phyloP scores from a whole-genome alignment of 1,140 invertebrate species.

The Rhagoletis zephyria region DNA sequence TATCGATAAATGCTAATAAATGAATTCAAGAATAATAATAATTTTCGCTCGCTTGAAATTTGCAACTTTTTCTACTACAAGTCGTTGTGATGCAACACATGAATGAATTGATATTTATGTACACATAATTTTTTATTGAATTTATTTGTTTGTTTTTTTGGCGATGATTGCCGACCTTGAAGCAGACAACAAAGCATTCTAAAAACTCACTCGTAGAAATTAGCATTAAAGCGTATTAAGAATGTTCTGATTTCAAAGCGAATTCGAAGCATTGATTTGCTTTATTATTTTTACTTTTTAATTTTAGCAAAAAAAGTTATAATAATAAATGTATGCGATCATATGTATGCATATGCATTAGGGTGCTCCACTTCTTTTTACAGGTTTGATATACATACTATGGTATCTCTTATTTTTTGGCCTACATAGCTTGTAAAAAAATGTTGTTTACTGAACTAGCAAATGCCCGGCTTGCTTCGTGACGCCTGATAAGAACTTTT shows the following conservation, averaged over 20 bases:
- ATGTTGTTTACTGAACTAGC: too few species aligned
- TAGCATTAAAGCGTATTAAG: background rate
- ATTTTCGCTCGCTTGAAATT: background rate
- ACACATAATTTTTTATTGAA: background rate
- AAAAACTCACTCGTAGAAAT: conserved; percentile 7
- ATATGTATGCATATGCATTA: background rate
- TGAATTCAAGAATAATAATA: background rate
- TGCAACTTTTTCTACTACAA: background rate
- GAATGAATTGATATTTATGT: conserved; percentile 8
- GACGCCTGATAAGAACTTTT: too few species aligned
- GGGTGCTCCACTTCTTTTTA: too few species aligned
- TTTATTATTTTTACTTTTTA: background rate
- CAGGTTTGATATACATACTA: too few species aligned
- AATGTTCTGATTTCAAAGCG: conserved; percentile 18
- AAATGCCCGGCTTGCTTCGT: too few species aligned
- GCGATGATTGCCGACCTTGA: background rate
- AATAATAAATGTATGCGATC: background rate
- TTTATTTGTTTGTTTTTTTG: too few species aligned
- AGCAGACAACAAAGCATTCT: background rate
- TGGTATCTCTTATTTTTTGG: too few species aligned
- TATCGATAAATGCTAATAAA: background rate
- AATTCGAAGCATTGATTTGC: background rate
- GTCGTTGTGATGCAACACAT: conserved; percentile 26
- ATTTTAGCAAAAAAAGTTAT: background rate
- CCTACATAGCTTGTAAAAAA: too few species aligned